Base-by-base conservation (phyloP, 2,888 invertebrate genomes). In the Blastobasis lacticolella region DNA sequence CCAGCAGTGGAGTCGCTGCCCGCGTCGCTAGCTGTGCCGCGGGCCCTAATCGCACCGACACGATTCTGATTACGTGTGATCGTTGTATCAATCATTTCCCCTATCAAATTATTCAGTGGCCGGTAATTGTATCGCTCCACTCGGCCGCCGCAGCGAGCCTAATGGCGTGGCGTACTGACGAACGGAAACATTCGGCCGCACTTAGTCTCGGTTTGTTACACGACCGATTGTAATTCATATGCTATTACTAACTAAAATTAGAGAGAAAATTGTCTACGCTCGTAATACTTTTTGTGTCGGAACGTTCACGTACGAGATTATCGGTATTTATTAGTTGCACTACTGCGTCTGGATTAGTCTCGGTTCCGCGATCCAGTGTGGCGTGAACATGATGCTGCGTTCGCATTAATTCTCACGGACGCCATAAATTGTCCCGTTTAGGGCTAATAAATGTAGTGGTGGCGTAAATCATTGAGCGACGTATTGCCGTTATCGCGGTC, bases 11-110 rank as follows among this genome's bases (percentile, higher is more conserved):
- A 69, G 62, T 68, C 69, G 63, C 62, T 64, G 67, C 61, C 68
- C 73, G 75, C 76, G 74, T 72, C 74, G 67, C 73, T 68, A 65
- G 73, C 47, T 70, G 64, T 67, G 59, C 68, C 61, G 57, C 73
- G 68, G 73, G 70, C 73, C 75, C 71, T 86, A 85, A 87, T 86
- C 79, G 83, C 70, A 69, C 75, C 75, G 72, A 77, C 87, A 86
- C 87, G 86, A 85, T 79, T 85, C 75, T 82, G 80, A 85, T 85
- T 86, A 86, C 77, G 76, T 75, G 75, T 79, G 86, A 84, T 86
- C 80, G 84, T 85, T 82, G 83, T 85, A 87, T 87, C 86, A 87
- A 87, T 87, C 87, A 87, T 87, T 83, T 85, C 81, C 78, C 75
- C 78, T 82, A 86, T 84, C 83, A 86, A 86, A 86, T 87, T 82